phyloP scores from a whole-genome alignment of 2,888 invertebrate genomes.

The Petrolisthes manimaculis region DNA sequence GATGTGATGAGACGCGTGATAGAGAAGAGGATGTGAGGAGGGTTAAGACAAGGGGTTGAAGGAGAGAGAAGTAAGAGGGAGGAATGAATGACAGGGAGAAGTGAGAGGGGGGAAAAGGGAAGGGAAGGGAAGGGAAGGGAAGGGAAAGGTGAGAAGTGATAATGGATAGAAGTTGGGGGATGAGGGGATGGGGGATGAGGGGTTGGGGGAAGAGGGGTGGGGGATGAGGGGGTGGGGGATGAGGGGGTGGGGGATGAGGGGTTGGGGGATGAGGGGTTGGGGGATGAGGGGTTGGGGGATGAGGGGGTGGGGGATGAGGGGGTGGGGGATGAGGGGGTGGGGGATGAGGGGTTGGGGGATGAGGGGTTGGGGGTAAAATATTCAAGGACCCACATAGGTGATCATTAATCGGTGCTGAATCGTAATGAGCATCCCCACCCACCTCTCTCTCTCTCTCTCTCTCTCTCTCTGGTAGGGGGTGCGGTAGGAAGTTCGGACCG shows the following conservation, averaged over 20 bases:
- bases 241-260: background rate
- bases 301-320: background rate
- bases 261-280: background rate
- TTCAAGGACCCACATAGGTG: conserved; percentile 45
- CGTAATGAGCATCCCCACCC: conserved; percentile 48
- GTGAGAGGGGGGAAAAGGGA: conserved; percentile 16
- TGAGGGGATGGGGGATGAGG: background rate
- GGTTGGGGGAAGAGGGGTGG: background rate
- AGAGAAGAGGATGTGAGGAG: conserved; percentile 4
- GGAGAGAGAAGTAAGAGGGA: background rate
- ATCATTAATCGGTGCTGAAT: conserved; percentile 56
- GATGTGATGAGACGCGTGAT: background rate
- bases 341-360: background rate
- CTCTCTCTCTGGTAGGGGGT: background rate
- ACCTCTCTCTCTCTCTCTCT: background rate
- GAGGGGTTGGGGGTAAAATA: conserved; percentile 39
- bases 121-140: background rate
- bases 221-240: background rate
- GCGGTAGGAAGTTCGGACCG: background rate
- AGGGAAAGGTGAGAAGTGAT: background rate
- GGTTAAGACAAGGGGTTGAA: conserved; percentile 10
- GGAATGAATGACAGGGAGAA: background rate
- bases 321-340: background rate
- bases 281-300: background rate
- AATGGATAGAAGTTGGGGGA: background rate